Base-by-base conservation (phyloP, 2,888 invertebrate species). In the Diarsia dahlii region DNA sequence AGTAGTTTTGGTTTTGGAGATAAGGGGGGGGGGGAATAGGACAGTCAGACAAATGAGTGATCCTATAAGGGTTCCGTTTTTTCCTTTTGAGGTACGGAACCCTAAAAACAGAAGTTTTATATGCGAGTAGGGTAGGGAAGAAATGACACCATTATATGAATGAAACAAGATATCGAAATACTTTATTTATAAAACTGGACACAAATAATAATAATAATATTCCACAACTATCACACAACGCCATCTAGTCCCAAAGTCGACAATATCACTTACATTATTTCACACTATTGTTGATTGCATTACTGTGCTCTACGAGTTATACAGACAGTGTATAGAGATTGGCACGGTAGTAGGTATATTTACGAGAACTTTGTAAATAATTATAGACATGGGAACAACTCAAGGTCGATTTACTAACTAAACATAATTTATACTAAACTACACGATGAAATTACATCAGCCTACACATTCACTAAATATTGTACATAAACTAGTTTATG, bases 181-280 rank as follows among this genome's bases (percentile, higher is more conserved):
- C 67, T 89, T 88, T 89, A 90, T 87, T 89, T 86, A 81, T 81
- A 83, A 80, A 89, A 87, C 54, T 82, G 75, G 88, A 83, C 80
- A 83, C 84, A 88, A 79, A 63, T 64, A 81, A 79, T n/a, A n/a
- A n/a, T n/a, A n/a, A n/a, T n/a, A n/a, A n/a, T n/a, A n/a, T n/a
- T n/a, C n/a, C n/a, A n/a, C n/a, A n/a, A n/a, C n/a, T n/a, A n/a
- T n/a, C n/a, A n/a, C n/a, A n/a, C n/a, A n/a, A n/a, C n/a, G n/a
- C n/a, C n/a, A n/a, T n/a, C n/a, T n/a, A n/a, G n/a, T n/a, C n/a
- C n/a, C n/a, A 84, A 82, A 81, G 64, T 76, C 74, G 70, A 79
- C 78, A 73, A 67, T 63, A 60, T 66, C 23, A 60, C 65, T 84
- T 60, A 64, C 10, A 46, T 69, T 34, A 28, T n/a, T 45, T 54